Evolutionary conservation across 53 echinoderm and acorn worm genomes (phyloP).

Genomic region (Apostichopus leukothele): DNA sequence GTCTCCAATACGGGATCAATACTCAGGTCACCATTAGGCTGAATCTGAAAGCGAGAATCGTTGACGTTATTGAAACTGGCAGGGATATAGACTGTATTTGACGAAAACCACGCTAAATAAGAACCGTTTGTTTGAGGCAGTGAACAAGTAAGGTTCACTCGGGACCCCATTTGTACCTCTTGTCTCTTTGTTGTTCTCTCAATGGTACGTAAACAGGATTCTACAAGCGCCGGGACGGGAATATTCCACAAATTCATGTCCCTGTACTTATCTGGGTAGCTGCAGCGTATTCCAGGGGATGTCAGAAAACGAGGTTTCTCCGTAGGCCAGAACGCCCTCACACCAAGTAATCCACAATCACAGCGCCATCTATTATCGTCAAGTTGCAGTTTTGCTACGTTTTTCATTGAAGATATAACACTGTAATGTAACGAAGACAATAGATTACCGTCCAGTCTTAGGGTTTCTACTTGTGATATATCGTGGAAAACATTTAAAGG

Average conservation of each 20-base stretch:
- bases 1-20: not conserved
- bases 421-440: constrained; percentile 52
- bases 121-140: constrained; percentile 24
- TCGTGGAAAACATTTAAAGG: constrained; percentile 48
- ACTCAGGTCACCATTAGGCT: not conserved
- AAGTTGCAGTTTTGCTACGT: constrained; percentile 55
- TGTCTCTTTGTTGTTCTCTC: not conserved
- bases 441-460: constrained; percentile 51
- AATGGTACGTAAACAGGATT: constrained; percentile 28
- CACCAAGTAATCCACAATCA: constrained; percentile 68
- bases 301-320: constrained; percentile 46
- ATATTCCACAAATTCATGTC: constrained; percentile 58
- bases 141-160: not conserved
- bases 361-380: constrained; percentile 75
- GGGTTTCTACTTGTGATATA: constrained; percentile 19
- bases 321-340: constrained; percentile 64
- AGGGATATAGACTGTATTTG: constrained; percentile 17
- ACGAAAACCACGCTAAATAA: constrained; percentile 36
- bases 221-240: constrained; percentile 2
- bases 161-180: not conserved
- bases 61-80: not conserved
- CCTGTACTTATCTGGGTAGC: constrained; percentile 41
- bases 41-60: constrained; percentile 6
- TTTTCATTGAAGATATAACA: constrained; percentile 40
- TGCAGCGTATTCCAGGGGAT: constrained; percentile 53